A percentile compares a stretch with the other conserved stretches of the same genome.
These are phyloP conservation scores for Drosophila barbarae DNA, from an alignment of 2,888 invertebrate genomes.

Conservation along the genomic window DNA sequence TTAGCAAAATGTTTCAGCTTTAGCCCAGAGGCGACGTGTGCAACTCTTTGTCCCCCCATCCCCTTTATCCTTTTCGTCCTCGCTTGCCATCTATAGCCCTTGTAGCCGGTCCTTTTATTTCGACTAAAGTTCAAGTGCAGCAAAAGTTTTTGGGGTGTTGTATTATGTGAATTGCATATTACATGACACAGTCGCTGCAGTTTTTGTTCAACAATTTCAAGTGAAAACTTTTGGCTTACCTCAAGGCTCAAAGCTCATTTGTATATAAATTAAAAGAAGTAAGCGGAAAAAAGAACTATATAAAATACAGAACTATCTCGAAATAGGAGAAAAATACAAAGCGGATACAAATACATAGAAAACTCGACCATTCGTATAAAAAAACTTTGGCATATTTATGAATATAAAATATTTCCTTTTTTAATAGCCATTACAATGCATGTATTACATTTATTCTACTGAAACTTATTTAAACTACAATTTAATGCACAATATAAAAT, in stretches of 20 bases:
- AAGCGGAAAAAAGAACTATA: not conserved
- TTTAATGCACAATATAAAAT: no score
- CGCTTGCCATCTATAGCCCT: not conserved
- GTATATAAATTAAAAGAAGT: slow-evolving; percentile 59
- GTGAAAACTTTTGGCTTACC: slow-evolving; percentile 61
- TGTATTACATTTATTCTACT: no score
- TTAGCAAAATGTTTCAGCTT: slow-evolving; percentile 69
- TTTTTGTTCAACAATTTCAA: slow-evolving; percentile 63
- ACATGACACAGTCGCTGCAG: slow-evolving; percentile 44
- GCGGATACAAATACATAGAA: not conserved
- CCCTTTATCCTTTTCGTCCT: not conserved
- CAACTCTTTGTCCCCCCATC: slow-evolving; percentile 10
- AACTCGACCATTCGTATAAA: not conserved
- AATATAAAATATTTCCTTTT: not conserved
- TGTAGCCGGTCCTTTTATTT: slow-evolving; percentile 13
- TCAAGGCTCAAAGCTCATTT: slow-evolving; percentile 62
- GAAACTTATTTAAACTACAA: no score
- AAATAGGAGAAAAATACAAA: not conserved
- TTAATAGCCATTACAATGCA: not conserved
- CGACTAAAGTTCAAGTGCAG: slow-evolving; percentile 68
- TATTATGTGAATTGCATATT: slow-evolving; percentile 68
- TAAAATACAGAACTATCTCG: not conserved
- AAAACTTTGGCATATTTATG: not conserved
- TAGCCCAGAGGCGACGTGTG: slow-evolving; percentile 56
- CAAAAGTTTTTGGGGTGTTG: slow-evolving; percentile 64